Evolutionary conservation across 2,888 invertebrate species (phyloP).

Genomic region (Tyria jacobaeae): DNA sequence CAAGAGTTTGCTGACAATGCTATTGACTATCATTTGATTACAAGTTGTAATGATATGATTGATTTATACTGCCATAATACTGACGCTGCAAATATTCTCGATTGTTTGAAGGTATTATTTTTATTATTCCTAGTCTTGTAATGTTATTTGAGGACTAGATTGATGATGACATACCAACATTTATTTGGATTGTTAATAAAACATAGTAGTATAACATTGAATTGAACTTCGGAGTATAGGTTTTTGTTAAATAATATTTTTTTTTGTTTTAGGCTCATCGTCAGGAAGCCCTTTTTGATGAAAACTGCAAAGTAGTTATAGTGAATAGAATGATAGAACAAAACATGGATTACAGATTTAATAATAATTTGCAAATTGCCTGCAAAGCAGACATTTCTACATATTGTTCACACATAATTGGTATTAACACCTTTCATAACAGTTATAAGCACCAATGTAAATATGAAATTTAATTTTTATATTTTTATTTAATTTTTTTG

Average conservation of each 20-base stretch:
- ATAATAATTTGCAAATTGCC: constrained; percentile 92
- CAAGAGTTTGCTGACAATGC: constrained; percentile 95
- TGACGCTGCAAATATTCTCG: constrained; percentile 89
- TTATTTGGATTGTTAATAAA: no score
- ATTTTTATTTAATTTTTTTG: constrained; percentile 13
- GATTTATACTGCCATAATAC: constrained; percentile 93
- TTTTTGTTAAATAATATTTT: no score
- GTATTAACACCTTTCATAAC: constrained; percentile 59
- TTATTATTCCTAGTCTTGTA: background rate
- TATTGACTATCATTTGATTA: constrained; percentile 94
- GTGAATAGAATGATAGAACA: constrained; percentile 95
- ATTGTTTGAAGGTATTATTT: constrained; percentile 90
- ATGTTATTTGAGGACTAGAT: no score
- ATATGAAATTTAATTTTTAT: constrained; percentile 17
- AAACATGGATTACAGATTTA: constrained; percentile 95
- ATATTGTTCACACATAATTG: constrained; percentile 79
- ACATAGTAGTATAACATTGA: no score
- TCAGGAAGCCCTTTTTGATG: constrained; percentile 92
- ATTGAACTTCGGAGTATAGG: no score
- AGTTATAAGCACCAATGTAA: constrained; percentile 33
- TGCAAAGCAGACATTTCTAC: constrained; percentile 94
- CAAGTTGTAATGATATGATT: constrained; percentile 94
- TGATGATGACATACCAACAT: no score
- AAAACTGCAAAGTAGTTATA: constrained; percentile 94
- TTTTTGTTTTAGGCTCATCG: constrained; percentile 90